phyloP scores from a whole-genome alignment of 2,797 vertebrate genomes.

The Cygnus olor region DNA sequence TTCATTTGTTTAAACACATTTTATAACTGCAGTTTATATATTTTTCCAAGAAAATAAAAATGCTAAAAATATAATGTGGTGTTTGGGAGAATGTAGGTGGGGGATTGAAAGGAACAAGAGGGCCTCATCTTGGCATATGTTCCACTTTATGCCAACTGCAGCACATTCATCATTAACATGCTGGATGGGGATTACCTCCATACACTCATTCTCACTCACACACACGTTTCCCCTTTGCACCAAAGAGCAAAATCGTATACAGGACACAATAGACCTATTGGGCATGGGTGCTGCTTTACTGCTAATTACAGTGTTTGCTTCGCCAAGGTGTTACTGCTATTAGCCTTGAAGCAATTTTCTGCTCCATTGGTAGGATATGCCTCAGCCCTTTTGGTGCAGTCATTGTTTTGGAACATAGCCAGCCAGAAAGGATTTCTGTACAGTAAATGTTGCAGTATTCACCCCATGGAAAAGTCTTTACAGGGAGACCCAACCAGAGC shows the following conservation, averaged over 20 bases:
- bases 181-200: constrained; percentile 29
- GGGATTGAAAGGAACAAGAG: constrained; percentile 42
- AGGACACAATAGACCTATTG: constrained; percentile 52
- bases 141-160: constrained; percentile 65
- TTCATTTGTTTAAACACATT: constrained; percentile 55
- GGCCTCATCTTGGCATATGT: constrained; percentile 51
- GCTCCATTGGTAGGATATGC: constrained; percentile 59
- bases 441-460: not conserved
- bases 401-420: constrained; percentile 43
- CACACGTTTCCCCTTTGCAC: constrained; percentile 19
- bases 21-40: constrained; percentile 68
- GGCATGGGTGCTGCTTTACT: constrained; percentile 45
- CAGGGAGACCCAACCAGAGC: not conserved
- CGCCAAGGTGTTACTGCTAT: constrained; percentile 47
- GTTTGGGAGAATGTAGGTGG: constrained; percentile 9
- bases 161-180: constrained; percentile 48
- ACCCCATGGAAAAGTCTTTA: constrained; percentile 4
- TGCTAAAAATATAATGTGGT: constrained; percentile 36
- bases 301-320: constrained; percentile 41
- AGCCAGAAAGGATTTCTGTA: not conserved
- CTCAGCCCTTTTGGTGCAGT: constrained; percentile 53
- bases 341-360: constrained; percentile 74
- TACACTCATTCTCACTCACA: not conserved
- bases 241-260: not conserved
- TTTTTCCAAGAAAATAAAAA: constrained; percentile 71